A percentile compares a stretch with the other conserved stretches of the same genome.
Conservation (phyloP, 2,113 vertebrate genomes). For the Varanus salvator region DNA sequence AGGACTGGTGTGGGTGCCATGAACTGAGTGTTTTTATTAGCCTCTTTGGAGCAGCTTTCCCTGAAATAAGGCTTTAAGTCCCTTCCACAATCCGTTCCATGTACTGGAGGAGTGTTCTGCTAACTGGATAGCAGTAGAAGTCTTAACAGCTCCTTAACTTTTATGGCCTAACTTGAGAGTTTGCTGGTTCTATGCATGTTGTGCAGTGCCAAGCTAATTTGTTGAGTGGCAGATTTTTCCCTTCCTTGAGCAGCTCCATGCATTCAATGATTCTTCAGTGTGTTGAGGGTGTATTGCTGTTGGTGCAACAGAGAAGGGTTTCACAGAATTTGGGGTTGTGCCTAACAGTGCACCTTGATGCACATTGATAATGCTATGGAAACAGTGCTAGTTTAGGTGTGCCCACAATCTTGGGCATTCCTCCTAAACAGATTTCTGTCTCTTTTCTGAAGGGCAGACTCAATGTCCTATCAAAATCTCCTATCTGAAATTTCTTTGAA, state of each 20-base stretch:
- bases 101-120: constrained; percentile 18
- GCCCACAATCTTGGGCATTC: not conserved
- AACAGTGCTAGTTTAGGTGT: not conserved
- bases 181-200: not conserved
- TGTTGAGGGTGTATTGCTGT: not conserved
- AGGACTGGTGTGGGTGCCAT: not conserved
- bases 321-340: not conserved
- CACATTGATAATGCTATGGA: not conserved
- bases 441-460: not conserved
- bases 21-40: not conserved
- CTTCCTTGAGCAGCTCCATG: not conserved
- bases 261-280: not conserved
- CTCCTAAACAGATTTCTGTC: not conserved
- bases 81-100: constrained; percentile 65
- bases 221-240: not conserved
- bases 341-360: not conserved
- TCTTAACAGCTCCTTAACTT: not conserved
- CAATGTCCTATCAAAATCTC: not conserved
- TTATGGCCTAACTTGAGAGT: not conserved
- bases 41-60: not conserved
- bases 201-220: not conserved
- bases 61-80: constrained; percentile 51
- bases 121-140: constrained; percentile 47
- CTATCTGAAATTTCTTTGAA: too few species aligned
- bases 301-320: not conserved